Conservation (phyloP, 2,113 vertebrate genomes). For the Blennius ocellaris region DNA sequence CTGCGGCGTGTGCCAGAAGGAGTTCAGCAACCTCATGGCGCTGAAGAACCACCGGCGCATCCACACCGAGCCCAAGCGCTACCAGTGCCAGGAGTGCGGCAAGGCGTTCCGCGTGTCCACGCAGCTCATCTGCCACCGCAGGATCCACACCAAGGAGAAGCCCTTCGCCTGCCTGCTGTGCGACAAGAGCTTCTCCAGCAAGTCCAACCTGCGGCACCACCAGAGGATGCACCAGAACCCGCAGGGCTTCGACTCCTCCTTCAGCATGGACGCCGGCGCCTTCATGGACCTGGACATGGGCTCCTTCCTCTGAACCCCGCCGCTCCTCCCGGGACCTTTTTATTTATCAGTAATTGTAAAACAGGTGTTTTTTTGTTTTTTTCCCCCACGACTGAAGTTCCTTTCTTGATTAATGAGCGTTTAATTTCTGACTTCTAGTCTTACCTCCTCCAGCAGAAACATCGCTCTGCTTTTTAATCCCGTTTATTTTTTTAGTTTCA, state of each 20-base stretch:
- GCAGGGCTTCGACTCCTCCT: conserved; percentile 81
- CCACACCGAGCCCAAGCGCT: conserved; percentile 88
- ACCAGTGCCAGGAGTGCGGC: conserved; percentile 88
- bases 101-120: conserved; percentile 86
- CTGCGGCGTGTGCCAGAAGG: conserved; percentile 83
- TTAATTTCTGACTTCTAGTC: conserved; percentile 49
- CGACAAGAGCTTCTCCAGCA: conserved; percentile 83
- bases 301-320: conserved; percentile 72
- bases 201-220: conserved; percentile 86
- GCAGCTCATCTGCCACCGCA: conserved; percentile 84
- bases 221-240: conserved; percentile 88
- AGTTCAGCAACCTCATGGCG: conserved; percentile 85
- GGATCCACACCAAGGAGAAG: conserved; percentile 86
- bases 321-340: conserved; percentile 37
- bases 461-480: conserved; percentile 17
- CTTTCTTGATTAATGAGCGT: conserved; percentile 29
- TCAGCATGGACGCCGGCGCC: conserved; percentile 81
- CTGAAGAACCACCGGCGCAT: conserved; percentile 86
- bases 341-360: conserved; percentile 78
- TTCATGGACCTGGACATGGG: conserved; percentile 84
- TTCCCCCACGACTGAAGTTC: conserved; percentile 32
- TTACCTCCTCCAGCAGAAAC: conserved; percentile 53
- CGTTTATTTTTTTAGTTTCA: no score
- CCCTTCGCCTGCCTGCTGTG: conserved; percentile 83
- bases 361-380: conserved; percentile 58